Base-by-base conservation (phyloP, 1,140 invertebrate genomes). In the Trichoplusia ni region DNA sequence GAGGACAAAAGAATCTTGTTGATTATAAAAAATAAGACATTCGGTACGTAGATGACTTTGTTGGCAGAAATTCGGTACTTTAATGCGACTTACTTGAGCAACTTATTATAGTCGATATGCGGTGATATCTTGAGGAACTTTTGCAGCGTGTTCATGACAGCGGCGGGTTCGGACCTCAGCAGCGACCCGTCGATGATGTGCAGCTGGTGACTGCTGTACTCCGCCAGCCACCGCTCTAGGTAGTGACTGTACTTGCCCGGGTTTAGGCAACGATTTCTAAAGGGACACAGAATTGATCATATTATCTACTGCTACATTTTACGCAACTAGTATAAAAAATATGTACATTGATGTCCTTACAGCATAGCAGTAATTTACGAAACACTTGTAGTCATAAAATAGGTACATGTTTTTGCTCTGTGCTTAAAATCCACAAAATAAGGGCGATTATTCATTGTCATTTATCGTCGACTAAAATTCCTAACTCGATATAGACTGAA, bases 161-260 rank as follows among this genome's bases (percentile, higher is more conserved):
- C 93, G 1, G 98, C 93, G 2, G 98, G 98, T 90, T 99, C 96
- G 27, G 95, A 94, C 63, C 96, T 94, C 67, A 99, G 91, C 79
- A 96, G 93, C 72, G 99, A 97, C 0, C 98, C 98, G 89, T 99
- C 98, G 64, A 99, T 95, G 67, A 99, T 96, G 76, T 98, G 95
- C 67, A 99, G 80, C 91, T 99, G 96, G 81, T 97, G 95, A 1
- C 96, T 93, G 35, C 95, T 92, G 91, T 96, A 99, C 91, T 96
- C 98, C 21, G 95, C 95, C 53, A 99, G 91, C 99, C 99, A 99
- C 21, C 97, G 93, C 83, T 99, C 97, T 68, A 99, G 90, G 91
- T 99, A 98, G 77, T 98, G 95, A 2, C 97, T 96, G 91, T 99
- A 99, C 84, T 97, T 96, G 9, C 99, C 99, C 0, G 99, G 98